Base-by-base conservation (phyloP, 2,797 vertebrate genomes). In the Morus bassanus region DNA sequence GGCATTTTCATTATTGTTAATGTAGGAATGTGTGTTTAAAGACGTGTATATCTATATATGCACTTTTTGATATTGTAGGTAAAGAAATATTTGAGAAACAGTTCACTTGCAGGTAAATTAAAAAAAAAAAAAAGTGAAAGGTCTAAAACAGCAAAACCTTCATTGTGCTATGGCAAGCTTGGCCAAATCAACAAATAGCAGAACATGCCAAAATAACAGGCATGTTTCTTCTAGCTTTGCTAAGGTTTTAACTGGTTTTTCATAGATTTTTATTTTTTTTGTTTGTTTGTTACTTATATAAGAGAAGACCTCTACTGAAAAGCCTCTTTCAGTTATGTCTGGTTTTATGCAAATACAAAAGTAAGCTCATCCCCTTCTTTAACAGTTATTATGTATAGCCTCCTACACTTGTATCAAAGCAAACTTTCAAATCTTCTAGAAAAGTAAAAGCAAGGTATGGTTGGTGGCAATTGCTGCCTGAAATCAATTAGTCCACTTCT, bases 31-130 rank as follows among this genome's bases (percentile, higher is more conserved):
- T 46, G 2, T 57, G 10, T 51, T 76, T 51, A 22, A 50, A 69
- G 37, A 27, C 3, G 1, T 12, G 3, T 8, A 9, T 37, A 21
- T 43, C 9, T 76, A 7, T 2, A 25, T 3, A 3, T 12, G 10
- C 10, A 13, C 2, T 33, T 73, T 28, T 27, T 76, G 27, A 43
- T 30, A 0, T 11, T 28, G 31, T 6, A 19, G 13, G 18, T 18
- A 27, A 74, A 78, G 31, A 67, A 63, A 45, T 50, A 14, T 4
- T 15, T 22, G 16, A 60, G 18, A 53, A 6, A 53, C 5, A 31
- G 46, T 46, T 73, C 65, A 6, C 18, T 70, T 31, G 17, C 13
- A 57, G 46, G 43, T 25, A 75, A 72, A 63, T 67, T 30, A 30
- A 21, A 33, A 5, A 22, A 53, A 43, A 13, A 39, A 63, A 7